Evolutionary conservation across 2,113 vertebrate genomes (phyloP).

Genomic region (Ploceus nigricollis): DNA sequence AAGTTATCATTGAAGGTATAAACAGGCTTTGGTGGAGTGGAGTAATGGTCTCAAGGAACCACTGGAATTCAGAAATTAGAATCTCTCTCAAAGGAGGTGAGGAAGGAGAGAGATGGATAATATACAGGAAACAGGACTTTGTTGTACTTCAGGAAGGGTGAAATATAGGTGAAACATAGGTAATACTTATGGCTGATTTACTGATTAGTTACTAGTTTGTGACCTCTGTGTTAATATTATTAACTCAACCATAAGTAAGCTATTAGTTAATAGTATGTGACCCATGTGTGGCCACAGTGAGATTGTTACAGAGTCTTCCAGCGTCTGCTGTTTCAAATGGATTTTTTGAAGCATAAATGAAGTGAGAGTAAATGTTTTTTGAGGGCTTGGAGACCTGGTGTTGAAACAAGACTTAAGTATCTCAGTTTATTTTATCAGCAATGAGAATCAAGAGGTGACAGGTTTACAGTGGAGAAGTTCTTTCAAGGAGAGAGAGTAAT

Average conservation of each 20-base stretch:
- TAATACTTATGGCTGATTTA: not conserved
- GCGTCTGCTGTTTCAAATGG: not conserved
- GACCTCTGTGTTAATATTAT: not conserved
- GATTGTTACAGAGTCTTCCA: not conserved
- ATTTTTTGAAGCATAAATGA: not conserved
- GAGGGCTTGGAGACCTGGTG: not conserved
- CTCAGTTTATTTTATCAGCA: slow-evolving; percentile 32
- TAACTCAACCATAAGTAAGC: not conserved
- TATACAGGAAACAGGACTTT: not conserved
- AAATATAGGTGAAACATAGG: not conserved
- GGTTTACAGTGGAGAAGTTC: not conserved
- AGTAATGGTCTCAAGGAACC: not conserved
- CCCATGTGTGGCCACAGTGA: not conserved
- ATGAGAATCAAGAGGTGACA: slow-evolving; percentile 31
- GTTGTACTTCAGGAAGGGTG: not conserved
- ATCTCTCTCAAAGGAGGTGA: not conserved
- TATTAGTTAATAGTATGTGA: not conserved
- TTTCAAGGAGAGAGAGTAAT: slow-evolving; percentile 24
- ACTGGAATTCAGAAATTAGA: not conserved
- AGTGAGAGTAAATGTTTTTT: not conserved
- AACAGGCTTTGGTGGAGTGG: not conserved
- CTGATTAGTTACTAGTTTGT: not conserved
- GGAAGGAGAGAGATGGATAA: not conserved
- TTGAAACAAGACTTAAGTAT: not conserved
- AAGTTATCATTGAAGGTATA: not conserved